These are phyloP conservation scores for Platichthys flesus DNA, from an alignment of 2,113 vertebrate species.

Conservation along the genomic window DNA sequence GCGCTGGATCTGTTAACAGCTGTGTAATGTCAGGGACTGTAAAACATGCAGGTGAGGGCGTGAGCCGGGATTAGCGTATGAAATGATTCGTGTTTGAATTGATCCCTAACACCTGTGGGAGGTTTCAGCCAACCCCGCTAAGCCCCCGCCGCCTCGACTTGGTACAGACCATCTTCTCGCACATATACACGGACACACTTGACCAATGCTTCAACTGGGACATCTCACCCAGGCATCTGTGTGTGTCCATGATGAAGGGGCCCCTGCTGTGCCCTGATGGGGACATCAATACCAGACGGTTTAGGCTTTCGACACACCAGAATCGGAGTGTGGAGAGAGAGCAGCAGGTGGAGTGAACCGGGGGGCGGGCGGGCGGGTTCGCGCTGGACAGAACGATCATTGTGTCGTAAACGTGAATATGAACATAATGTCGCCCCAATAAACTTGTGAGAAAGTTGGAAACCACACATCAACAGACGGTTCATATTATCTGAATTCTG, in stretches of 20 bases:
- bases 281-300: constrained; percentile 76
- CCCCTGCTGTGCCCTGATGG: constrained; percentile 76
- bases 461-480: not conserved
- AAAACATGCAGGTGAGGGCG: constrained; percentile 44
- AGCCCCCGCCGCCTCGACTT: constrained; percentile 34
- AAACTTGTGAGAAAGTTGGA: constrained; percentile 14
- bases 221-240: constrained; percentile 68
- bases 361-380: constrained; percentile 30
- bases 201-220: constrained; percentile 67
- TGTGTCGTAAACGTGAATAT: constrained; percentile 14
- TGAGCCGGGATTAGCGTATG: constrained; percentile 37
- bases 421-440: not conserved
- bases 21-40: constrained; percentile 42
- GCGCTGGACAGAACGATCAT: constrained; percentile 14
- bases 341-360: constrained; percentile 71
- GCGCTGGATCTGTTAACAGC: constrained; percentile 34
- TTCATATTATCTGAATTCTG: not conserved
- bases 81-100: constrained; percentile 73
- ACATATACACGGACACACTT: constrained; percentile 33
- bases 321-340: constrained; percentile 62
- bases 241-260: constrained; percentile 73
- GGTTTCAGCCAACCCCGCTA: constrained; percentile 26
- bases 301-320: constrained; percentile 77
- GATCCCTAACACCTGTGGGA: constrained; percentile 67
- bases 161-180: constrained; percentile 49